Evolutionary conservation across 2,113 vertebrate species (phyloP).

Genomic region (Urocitellus parryii): DNA sequence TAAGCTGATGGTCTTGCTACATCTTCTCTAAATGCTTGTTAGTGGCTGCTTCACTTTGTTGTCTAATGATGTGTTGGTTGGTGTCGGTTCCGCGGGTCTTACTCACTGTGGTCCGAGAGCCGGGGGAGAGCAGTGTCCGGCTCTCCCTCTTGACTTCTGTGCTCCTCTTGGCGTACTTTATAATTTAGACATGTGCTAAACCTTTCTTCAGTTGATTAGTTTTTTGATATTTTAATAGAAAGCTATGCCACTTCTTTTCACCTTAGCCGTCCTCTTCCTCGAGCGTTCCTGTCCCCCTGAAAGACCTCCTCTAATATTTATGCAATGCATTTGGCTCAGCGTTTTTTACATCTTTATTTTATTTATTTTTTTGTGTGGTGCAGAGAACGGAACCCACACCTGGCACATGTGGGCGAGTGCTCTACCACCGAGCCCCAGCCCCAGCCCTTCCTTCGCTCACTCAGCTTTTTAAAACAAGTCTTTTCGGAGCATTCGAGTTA

Average conservation of each 20-base stretch:
- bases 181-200: neutral
- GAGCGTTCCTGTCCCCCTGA: neutral
- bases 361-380: too few relatives aligned
- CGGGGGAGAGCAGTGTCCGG: accelerated
- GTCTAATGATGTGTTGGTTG: neutral
- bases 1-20: too few relatives aligned
- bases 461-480: too few relatives aligned
- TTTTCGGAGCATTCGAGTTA: too few relatives aligned
- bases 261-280: too few relatives aligned
- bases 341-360: too few relatives aligned
- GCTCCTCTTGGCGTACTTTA: neutral
- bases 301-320: neutral
- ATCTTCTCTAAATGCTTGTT: neutral
- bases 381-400: too few relatives aligned
- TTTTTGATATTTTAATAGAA: neutral
- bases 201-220: neutral
- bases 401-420: too few relatives aligned
- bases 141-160: neutral
- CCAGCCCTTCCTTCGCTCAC: too few relatives aligned
- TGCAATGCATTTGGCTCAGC: too few relatives aligned
- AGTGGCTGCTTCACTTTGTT: neutral
- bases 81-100: neutral
- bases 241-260: neutral
- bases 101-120: too few relatives aligned
- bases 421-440: too few relatives aligned